Base-by-base conservation (phyloP, 1,140 invertebrate species). In the Lepidurus packardi region DNA sequence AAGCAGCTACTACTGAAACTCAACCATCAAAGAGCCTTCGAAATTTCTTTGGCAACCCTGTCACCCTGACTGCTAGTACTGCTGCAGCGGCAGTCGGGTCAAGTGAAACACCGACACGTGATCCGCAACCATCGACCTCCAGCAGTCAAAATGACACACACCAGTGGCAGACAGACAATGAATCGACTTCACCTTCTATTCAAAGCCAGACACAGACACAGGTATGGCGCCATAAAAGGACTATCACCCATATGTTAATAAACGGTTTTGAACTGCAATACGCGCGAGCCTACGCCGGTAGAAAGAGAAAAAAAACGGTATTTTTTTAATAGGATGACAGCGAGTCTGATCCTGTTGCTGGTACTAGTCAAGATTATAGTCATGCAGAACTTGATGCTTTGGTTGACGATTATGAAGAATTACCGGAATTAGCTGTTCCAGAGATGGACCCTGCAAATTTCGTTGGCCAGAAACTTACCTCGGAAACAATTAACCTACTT, bases 391-490 rank as follows among this genome's bases (percentile, higher is more conserved):
- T 65, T 65, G 53, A 16, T 21, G 53, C 13, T 65, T 65, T 65
- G 53, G 53, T 65, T 65, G 53, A 65, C 9, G 53, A 65, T 65
- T 65, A 65, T 65, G 53, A 65, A 11, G 53, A 65, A 65, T 65
- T 10, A 65, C 9, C 53, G 7, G 53, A 65, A 65, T 65, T 10
- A 65, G 9, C 53, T 65, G 53, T 65, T 65, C 53, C 53, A 65
- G 53, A 65, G 13, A 13, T 10, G 13, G 53, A 65, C 53, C 53
- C 53, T 65, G 53, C 53, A 65, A 65, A 65, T 16, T 65, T 65
- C 1, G 53, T 65, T 65, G 53, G 53, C 53, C 13, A 16, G 53
- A 65, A 65, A 65, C 53, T 65, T 65, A 65, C 53, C 53, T 16
- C 53, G 21, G 53, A 65, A 65, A 65, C 53, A 10, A 65, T 65